A percentile compares a stretch with the other conserved stretches of the same genome.
phyloP scores from a whole-genome alignment of 2,113 vertebrate genomes.

The Morone saxatilis region DNA sequence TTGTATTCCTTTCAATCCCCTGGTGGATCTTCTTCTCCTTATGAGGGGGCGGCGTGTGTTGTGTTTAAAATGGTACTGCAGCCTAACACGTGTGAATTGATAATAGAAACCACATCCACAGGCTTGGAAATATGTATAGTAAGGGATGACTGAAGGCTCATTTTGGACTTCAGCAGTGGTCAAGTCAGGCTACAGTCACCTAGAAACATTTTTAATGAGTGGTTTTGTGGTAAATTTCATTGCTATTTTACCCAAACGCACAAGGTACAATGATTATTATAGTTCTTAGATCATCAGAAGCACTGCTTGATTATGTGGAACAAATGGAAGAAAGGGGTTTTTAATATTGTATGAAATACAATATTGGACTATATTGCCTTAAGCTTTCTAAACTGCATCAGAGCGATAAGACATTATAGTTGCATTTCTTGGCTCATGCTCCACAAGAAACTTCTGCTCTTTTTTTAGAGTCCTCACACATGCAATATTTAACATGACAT shows the following conservation, averaged over 20 bases:
- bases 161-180: conserved; percentile 85
- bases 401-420: conserved; percentile 25
- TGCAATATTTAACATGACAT: conserved; percentile 43
- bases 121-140: conserved; percentile 86
- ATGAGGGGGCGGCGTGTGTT: conserved; percentile 66
- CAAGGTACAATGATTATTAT: conserved; percentile 26
- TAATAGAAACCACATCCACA: conserved; percentile 42
- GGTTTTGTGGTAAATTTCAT: conserved; percentile 5
- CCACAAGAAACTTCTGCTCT: conserved; percentile 23
- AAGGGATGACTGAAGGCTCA: conserved; percentile 84
- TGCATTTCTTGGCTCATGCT: conserved; percentile 16
- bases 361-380: conserved; percentile 39
- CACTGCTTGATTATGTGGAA: conserved; percentile 44
- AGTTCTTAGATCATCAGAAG: conserved; percentile 18
- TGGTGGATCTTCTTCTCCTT: conserved; percentile 52
- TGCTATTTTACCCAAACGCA: conserved; percentile 28
- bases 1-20: conserved; percentile 69
- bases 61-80: conserved; percentile 67
- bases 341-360: conserved; percentile 61
- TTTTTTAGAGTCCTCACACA: background rate
- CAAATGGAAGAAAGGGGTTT: conserved; percentile 41
- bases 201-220: conserved; percentile 80
- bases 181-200: conserved; percentile 82
- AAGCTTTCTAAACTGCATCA: conserved; percentile 54
- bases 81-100: conserved; percentile 67